phyloP scores from a whole-genome alignment of 2,888 invertebrate genomes.

The Frankliniella fusca region DNA sequence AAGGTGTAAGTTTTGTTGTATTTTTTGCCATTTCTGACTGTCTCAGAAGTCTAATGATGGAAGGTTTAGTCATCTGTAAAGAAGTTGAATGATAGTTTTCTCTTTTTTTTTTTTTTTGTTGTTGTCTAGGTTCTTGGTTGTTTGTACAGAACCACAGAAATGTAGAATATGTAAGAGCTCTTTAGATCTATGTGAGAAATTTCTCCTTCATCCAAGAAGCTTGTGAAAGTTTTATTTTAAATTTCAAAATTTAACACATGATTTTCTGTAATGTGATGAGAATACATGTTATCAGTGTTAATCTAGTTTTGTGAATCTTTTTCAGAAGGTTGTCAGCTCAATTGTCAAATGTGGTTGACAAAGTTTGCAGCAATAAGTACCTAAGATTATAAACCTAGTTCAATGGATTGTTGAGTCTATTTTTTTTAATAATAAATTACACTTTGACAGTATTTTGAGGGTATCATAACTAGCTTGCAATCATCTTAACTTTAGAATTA shows the following conservation, averaged over 20 bases:
- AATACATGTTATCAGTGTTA: not conserved
- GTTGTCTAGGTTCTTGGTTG: not conserved
- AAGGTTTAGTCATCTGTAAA: not conserved
- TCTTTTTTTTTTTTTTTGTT: not conserved
- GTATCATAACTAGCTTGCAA: not conserved
- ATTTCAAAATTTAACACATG: too few species aligned
- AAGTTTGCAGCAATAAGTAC: not conserved
- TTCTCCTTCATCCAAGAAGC: too few species aligned
- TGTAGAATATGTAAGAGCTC: too few species aligned
- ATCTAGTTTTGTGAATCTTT: too few species aligned
- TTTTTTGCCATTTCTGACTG: not conserved
- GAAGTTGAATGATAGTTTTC: not conserved
- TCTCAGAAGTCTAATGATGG: not conserved
- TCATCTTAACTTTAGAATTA: not conserved
- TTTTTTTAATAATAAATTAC: not conserved
- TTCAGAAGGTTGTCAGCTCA: too few species aligned
- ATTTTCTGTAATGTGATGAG: not conserved
- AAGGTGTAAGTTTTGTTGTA: not conserved
- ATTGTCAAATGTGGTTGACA: not conserved
- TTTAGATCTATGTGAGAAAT: too few species aligned
- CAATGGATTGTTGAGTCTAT: not conserved
- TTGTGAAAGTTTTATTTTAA: too few species aligned
- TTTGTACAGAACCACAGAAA: too few species aligned
- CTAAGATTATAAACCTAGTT: not conserved
- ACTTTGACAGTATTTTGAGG: not conserved